Evolutionary conservation across 2,797 vertebrate species (phyloP), one percentile per base, ranked within the genome.

Genomic region (Columba guinea): DNA sequence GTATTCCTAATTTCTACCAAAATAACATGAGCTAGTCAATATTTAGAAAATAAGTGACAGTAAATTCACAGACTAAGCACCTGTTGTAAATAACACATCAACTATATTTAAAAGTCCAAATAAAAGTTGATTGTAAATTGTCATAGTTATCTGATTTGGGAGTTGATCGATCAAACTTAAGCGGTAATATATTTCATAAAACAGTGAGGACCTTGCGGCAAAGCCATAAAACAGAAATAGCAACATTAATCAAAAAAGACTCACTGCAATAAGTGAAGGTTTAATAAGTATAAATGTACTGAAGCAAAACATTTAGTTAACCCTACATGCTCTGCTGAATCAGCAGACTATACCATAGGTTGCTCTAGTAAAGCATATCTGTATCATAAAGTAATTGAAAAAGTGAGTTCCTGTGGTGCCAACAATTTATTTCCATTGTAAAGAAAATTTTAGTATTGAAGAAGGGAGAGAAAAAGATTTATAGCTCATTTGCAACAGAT

Each of bases 171-270:
- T 95, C 94, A 98, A 97, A 96, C 97, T 98, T 98, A 98, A 98
- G 97, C 84, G 89, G 75, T 60, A 97, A 81, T 97, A 95, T 96
- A 81, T 98, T 98, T 95, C 93, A 98, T 95, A 92, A 96, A 98
- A 97, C 64, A 84, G 93, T 64, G 71, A 90, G 87, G 90, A 95
- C 94, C 98, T 98, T 68, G 67, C 89, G 93, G 98, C 97, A 94
- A 95, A 95, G 82, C 87, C 95, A 96, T 97, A 97, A 97, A 89
- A 97, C 67, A 98, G 87, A 97, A 97, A 97, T 46, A 98, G 95
- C 96, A 97, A 93, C 97, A 98, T 98, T 98, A 98, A 98, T 99
- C 97, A 98, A 98, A 98, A 97, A 96, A 92, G 90, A 81, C 56
- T 97, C 76, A 75, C 89, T 94, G 76, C 74, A 97, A 96, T 97